phyloP scores from a whole-genome alignment of 2,113 vertebrate genomes.

The Henicopernis longicauda region DNA sequence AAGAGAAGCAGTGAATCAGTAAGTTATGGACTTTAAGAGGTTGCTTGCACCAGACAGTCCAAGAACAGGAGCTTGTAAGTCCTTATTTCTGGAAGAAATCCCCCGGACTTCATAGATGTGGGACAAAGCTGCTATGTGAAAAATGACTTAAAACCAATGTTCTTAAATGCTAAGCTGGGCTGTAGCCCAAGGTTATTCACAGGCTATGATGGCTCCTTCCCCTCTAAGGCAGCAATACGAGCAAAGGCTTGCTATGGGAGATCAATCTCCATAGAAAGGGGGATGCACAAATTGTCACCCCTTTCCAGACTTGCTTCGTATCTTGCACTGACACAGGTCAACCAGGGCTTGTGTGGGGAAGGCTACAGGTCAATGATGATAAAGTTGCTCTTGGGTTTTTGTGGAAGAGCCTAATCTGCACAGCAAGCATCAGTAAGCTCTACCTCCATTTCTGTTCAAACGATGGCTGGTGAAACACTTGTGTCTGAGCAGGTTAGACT shows the following conservation, averaged over 20 bases:
- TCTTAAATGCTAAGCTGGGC: neutral
- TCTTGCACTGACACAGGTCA: neutral
- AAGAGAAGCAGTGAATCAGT: neutral
- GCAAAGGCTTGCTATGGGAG: neutral
- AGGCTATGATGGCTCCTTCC: neutral
- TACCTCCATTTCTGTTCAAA: neutral
- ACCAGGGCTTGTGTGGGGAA: neutral
- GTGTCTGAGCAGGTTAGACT: neutral
- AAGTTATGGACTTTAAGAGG: neutral
- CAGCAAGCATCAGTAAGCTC: neutral
- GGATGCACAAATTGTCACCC: neutral
- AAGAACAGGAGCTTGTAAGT: neutral
- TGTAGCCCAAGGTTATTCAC: neutral
- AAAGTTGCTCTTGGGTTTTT: neutral
- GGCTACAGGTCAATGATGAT: neutral
- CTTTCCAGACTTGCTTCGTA: neutral
- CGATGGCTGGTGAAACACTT: neutral
- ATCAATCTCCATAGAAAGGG: neutral
- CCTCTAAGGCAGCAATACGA: neutral
- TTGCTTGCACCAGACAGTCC: neutral
- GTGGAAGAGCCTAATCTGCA: neutral
- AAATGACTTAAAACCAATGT: neutral
- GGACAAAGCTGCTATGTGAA: neutral
- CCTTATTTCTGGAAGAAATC: neutral
- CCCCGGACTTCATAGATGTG: neutral